These are phyloP conservation scores for Plusia festucae DNA, from an alignment of 2,888 invertebrate species.

Conservation along the genomic window DNA sequence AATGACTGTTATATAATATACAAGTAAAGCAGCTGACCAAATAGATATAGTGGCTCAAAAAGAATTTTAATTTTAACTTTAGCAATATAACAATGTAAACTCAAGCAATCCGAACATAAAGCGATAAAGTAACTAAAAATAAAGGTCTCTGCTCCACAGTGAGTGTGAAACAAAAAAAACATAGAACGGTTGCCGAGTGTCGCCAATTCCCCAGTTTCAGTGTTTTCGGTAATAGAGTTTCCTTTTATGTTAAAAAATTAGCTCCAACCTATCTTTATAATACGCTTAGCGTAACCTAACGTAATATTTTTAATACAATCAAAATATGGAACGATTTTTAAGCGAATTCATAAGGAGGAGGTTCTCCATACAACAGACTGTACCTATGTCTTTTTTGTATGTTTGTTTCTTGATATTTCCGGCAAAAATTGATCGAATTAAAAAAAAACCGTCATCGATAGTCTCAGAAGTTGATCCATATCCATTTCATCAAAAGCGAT, in stretches of 20 bases:
- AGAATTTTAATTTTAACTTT: slow-evolving; percentile 11
- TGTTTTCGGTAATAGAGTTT: slow-evolving; percentile 20
- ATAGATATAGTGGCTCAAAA: background rate
- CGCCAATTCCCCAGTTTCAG: slow-evolving; percentile 19
- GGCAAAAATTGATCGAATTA: no score
- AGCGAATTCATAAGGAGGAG: no score
- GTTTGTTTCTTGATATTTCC: no score
- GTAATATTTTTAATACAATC: background rate
- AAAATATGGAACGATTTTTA: background rate
- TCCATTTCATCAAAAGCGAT: no score
- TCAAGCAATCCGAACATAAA: slow-evolving; percentile 10
- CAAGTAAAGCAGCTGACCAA: background rate
- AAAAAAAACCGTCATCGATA: no score
- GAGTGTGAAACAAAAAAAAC: slow-evolving; percentile 30
- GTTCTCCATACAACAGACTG: no score
- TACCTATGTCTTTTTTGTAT: no score
- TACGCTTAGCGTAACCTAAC: background rate
- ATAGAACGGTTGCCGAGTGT: slow-evolving; percentile 17
- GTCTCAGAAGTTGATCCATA: no score
- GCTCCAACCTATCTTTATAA: slow-evolving; percentile 5
- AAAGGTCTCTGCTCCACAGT: slow-evolving; percentile 11
- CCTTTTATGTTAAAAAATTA: slow-evolving; percentile 10
- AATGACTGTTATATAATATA: background rate
- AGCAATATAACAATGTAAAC: slow-evolving; percentile 12
- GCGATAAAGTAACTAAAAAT: slow-evolving; percentile 20